These are phyloP conservation scores for Cyanoliseus patagonus DNA, from an alignment of 2,113 vertebrate genomes.

Conservation along the genomic window DNA sequence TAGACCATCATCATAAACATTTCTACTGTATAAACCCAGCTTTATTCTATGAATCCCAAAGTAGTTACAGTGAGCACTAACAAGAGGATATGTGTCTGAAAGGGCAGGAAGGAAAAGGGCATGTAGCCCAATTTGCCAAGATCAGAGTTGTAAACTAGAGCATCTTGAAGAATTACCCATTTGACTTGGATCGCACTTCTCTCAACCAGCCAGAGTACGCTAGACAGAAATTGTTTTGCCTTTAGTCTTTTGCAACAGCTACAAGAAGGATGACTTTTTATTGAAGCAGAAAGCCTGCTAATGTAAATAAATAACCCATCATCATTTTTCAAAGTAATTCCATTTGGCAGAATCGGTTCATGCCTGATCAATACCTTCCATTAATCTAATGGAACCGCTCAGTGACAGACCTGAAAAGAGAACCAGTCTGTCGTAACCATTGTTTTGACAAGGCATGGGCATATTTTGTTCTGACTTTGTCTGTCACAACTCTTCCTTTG, in stretches of 20 bases:
- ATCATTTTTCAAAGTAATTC: not conserved
- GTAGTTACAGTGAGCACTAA: not conserved
- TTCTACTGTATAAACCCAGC: not conserved
- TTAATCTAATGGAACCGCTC: not conserved
- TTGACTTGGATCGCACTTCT: not conserved
- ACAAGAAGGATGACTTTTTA: not conserved
- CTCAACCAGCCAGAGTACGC: not conserved
- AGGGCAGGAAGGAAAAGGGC: not conserved
- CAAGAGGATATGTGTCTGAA: not conserved
- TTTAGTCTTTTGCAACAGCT: not conserved
- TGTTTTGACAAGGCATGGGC: not conserved
- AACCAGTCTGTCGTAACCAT: not conserved
- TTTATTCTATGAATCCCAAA: conserved; percentile 2
- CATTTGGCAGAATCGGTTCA: conserved; percentile 23
- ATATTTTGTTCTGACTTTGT: not conserved
- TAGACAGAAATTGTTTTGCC: not conserved
- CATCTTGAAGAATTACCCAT: not conserved
- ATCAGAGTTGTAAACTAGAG: not conserved
- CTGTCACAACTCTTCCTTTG: not conserved
- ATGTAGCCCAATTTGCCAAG: not conserved
- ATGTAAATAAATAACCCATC: conserved; percentile 1
- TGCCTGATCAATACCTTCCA: not conserved
- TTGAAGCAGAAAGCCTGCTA: not conserved
- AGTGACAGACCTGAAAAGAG: not conserved
- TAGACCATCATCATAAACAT: conserved; percentile 19